phyloP scores from a whole-genome alignment of 92 coral and sea anemone genomes.

The Phenganax subtilis region DNA sequence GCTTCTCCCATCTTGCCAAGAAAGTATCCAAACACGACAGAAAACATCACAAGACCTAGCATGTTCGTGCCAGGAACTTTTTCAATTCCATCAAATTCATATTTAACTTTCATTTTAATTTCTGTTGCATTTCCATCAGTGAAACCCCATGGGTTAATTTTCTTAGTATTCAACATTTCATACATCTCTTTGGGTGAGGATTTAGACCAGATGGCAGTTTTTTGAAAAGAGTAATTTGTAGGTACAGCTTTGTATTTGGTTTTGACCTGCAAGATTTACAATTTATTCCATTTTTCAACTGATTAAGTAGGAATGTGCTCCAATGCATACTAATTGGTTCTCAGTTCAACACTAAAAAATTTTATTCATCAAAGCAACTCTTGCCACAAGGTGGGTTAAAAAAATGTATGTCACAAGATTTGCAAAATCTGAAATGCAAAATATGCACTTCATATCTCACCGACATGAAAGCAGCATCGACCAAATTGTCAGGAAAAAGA shows the following conservation, averaged over 20 bases:
- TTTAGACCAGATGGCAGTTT: background rate
- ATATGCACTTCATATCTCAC: constrained; percentile 39
- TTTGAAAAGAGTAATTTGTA: constrained; percentile 24
- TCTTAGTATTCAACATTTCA: constrained; percentile 4
- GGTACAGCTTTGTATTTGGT: constrained; percentile 28
- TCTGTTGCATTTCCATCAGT: constrained; percentile 22
- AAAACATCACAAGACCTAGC: constrained; percentile 37
- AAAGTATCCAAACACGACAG: constrained; percentile 33
- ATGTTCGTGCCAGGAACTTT: constrained; percentile 28
- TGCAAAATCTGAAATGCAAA: too few relatives aligned
- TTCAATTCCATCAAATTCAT: constrained; percentile 25
- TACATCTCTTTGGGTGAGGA: constrained; percentile 24
- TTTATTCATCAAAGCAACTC: too few relatives aligned
- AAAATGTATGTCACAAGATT: too few relatives aligned
- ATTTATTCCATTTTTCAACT: background rate
- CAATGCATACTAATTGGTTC: too few relatives aligned
- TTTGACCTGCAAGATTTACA: constrained; percentile 4
- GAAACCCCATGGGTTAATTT: constrained; percentile 28
- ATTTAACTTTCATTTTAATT: constrained; percentile 18
- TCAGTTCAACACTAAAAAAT: too few relatives aligned
- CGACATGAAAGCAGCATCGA: constrained; percentile 60
- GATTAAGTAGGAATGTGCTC: background rate
- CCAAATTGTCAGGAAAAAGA: constrained; percentile 65
- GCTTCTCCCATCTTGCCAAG: constrained; percentile 28
- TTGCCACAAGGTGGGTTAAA: too few relatives aligned